Percentiles rank a stretch among this genome's conserved stretches.
Conservation (phyloP, 1,140 invertebrate genomes). For the Charaxes varanes region DNA sequence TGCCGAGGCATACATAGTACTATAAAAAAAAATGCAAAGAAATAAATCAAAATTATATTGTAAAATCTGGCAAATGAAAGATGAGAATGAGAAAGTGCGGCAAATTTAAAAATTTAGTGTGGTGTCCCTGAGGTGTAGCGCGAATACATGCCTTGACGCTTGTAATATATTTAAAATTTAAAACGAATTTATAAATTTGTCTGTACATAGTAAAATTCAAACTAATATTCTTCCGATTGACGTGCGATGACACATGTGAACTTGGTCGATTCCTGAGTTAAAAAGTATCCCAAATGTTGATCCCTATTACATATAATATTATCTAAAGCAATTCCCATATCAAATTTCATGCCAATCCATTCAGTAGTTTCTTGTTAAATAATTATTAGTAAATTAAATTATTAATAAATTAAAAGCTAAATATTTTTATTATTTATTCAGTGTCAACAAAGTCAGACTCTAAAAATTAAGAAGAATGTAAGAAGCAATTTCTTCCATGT, state of each 20-base stretch:
- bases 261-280: conserved; percentile 1
- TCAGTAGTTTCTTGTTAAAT: conserved; percentile 2
- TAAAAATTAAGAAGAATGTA: no score
- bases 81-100: conserved; percentile 6
- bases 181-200: conserved; percentile 3
- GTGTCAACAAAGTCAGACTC: no score
- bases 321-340: conserved; percentile 4
- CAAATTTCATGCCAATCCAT: not conserved
- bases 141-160: conserved; percentile 2
- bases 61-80: no score
- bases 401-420: conserved; percentile 4
- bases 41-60: no score
- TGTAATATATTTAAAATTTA: conserved; percentile 2
- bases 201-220: conserved; percentile 2
- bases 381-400: conserved; percentile 5
- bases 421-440: no score
- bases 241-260: not conserved
- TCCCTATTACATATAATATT: conserved; percentile 3
- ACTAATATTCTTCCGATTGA: conserved; percentile 3
- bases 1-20: no score
- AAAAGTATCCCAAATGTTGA: conserved; percentile 3
- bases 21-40: no score
- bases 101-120: conserved; percentile 4
- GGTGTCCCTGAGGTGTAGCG: conserved; percentile 1
- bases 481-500: no score